A percentile compares a stretch with the other conserved stretches of the same genome.
These are phyloP conservation scores for Polypterus senegalus DNA, from an alignment of 2,113 vertebrate genomes.

Conservation along the genomic window DNA sequence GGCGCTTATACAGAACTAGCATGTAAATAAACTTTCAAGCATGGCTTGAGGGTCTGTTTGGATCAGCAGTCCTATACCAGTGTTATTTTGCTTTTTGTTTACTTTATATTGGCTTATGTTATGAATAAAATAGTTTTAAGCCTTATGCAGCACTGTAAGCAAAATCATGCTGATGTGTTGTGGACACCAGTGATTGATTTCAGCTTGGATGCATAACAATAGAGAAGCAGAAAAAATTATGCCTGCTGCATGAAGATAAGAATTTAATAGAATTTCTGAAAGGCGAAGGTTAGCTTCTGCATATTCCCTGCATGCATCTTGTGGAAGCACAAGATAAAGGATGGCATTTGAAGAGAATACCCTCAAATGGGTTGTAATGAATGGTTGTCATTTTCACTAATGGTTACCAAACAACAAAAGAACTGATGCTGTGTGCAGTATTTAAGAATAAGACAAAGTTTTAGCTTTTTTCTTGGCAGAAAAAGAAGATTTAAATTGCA, in stretches of 20 bases:
- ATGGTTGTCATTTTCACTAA: slow-evolving; percentile 71
- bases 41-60: no score
- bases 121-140: slow-evolving; percentile 26
- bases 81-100: slow-evolving; percentile 36
- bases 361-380: slow-evolving; percentile 73
- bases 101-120: slow-evolving; percentile 34
- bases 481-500: neutral
- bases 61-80: slow-evolving; percentile 5
- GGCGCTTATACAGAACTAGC: no score
- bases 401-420: slow-evolving; percentile 54
- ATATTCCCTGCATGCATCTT: slow-evolving; percentile 64
- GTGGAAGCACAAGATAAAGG: slow-evolving; percentile 77
- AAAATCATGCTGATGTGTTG: slow-evolving; percentile 62
- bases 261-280: slow-evolving; percentile 93
- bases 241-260: slow-evolving; percentile 89
- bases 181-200: slow-evolving; percentile 64
- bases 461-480: slow-evolving; percentile 18
- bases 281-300: slow-evolving; percentile 82
- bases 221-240: slow-evolving; percentile 51
- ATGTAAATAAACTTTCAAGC: no score
- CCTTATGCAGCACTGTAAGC: slow-evolving; percentile 33
- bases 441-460: slow-evolving; percentile 46
- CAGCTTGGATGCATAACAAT: slow-evolving; percentile 78
- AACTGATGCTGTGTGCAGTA: slow-evolving; percentile 42
- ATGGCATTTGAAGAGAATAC: slow-evolving; percentile 70